Base-by-base conservation (phyloP, 2,888 invertebrate genomes). In the Cryptocheilus praepositus region DNA sequence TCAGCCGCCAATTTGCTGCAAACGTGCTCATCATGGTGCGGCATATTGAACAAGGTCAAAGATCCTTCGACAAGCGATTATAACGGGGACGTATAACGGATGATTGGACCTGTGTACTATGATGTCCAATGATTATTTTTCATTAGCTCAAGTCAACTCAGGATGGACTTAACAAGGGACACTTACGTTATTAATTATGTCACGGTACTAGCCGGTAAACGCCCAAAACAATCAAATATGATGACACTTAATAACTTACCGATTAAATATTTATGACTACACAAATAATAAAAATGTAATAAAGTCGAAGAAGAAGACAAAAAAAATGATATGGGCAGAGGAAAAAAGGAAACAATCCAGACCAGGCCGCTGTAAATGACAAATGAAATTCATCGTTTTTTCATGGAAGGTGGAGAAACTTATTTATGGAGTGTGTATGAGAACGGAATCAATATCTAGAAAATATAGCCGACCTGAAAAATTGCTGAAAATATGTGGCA, bases 381-480 rank as follows among this genome's bases (percentile, higher is more conserved):
- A 53, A 49, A 49, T 56, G 61, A 78, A 69, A 78, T 78, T 78
- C 76, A 78, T 78, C 64, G 74, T 51, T 25, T 43, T 63, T 64
- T 69, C 61, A 74, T 76, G 74, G 70, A 69, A 76, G 71, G 62
- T 61, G 65, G 64, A 70, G 71, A 64, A 72, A 71, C 73, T 76
- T 78, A 79, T 79, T 78, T 76, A 76, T 78, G 74, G 76, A 63
- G 73, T 67, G 71, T 61, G 53, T 74, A 71, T 64, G 72, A 73
- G 71, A 76, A 74, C 64, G 63, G 66, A 79, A 79, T 78, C 79
- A 76, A 79, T 79, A 78, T 75, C 65, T 45, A 21, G 63, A 55
- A 58, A 65, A 71, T 70, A 64, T 64, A 71, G 61, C 60, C 57
- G 65, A 64, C 22, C 43, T 54, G 58, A 46, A 45, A 66, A 55